A percentile compares a stretch with the other conserved stretches of the same genome.
phyloP scores from a whole-genome alignment of 53 echinoderm and acorn worm genomes.

The Stichopus horrens region DNA sequence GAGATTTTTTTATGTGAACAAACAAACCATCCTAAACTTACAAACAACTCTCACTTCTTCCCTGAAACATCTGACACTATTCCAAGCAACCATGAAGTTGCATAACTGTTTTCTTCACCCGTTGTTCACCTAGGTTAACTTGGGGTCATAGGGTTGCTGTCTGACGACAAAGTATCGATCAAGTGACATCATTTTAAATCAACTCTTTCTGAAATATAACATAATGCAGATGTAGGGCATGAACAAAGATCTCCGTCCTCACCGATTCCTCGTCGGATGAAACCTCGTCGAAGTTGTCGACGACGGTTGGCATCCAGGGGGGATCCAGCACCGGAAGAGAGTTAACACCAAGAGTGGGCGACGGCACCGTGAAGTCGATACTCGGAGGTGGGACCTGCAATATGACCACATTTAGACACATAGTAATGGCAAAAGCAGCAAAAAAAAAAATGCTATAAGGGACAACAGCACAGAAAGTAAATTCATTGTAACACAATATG shows the following conservation, averaged over 20 bases:
- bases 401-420: not conserved
- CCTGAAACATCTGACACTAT: too few species aligned
- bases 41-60: too few species aligned
- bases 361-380: constrained; percentile 95
- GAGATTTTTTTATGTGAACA: too few species aligned
- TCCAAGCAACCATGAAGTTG: too few species aligned
- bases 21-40: too few species aligned
- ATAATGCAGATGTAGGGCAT: too few species aligned
- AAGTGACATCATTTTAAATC: too few species aligned
- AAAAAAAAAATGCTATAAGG: not conserved
- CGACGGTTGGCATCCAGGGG: constrained; percentile 92
- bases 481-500: not conserved
- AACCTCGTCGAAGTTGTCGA: constrained; percentile 81
- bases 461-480: not conserved
- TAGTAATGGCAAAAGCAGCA: not conserved
- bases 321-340: constrained; percentile 86
- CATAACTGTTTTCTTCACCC: too few species aligned
- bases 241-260: constrained; percentile 27
- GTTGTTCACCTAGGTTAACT: too few species aligned
- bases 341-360: constrained; percentile 78
- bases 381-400: constrained; percentile 85
- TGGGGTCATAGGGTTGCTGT: too few species aligned
- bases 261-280: constrained; percentile 88
- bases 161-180: too few species aligned
- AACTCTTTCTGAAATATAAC: too few species aligned